Evolutionary conservation across 1,140 invertebrate genomes (phyloP).

Genomic region (Zaprionus capensis): DNA sequence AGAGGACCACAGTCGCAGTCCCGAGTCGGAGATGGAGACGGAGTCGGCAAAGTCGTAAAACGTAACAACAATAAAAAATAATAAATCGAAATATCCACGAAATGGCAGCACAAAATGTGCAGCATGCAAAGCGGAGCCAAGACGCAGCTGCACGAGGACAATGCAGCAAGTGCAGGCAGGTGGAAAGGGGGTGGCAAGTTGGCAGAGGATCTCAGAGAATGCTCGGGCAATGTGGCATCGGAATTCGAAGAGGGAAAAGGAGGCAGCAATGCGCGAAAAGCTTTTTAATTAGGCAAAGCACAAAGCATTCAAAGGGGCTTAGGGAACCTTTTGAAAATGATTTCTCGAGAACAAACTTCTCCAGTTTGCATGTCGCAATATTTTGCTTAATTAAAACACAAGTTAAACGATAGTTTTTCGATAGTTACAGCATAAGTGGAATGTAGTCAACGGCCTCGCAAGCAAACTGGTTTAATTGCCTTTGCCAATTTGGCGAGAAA

Average conservation of each 20-base stretch:
- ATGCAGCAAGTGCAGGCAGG: slow-evolving; percentile 38
- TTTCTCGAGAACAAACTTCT: background rate
- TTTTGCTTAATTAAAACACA: background rate
- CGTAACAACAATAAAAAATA: slow-evolving; percentile 84
- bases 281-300: slow-evolving; percentile 37
- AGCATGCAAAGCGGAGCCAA: slow-evolving; percentile 54
- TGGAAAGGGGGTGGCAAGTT: background rate
- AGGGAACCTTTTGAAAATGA: background rate
- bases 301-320: background rate
- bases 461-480: background rate
- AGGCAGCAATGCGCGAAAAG: slow-evolving; percentile 6
- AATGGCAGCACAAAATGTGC: slow-evolving; percentile 73
- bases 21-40: background rate
- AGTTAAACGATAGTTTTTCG: background rate
- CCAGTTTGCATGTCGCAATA: background rate
- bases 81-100: slow-evolving; percentile 84
- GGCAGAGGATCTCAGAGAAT: background rate
- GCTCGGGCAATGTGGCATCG: slow-evolving; percentile 63
- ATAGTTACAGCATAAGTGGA: background rate
- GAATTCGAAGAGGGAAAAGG: slow-evolving; percentile 29
- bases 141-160: slow-evolving; percentile 49
- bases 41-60: slow-evolving; percentile 73
- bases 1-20: slow-evolving; percentile 17
- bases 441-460: background rate
- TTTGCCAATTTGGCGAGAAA: background rate